Evolutionary conservation across 2,113 vertebrate species (phyloP), one percentile per base, ranked within the genome.

Genomic region (Psophia crepitans): DNA sequence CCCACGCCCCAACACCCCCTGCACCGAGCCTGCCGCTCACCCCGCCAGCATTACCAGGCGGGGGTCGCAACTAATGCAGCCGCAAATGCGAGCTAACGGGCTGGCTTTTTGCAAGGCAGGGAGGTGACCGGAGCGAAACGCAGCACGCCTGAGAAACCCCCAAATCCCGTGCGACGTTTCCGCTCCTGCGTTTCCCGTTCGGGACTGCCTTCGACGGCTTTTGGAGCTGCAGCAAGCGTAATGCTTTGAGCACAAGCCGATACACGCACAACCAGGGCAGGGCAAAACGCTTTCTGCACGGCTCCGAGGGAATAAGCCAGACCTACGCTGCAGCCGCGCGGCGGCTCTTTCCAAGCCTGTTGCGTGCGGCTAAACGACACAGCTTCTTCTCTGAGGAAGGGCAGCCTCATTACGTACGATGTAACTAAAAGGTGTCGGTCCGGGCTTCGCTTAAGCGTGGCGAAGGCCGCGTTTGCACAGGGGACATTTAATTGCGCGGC

Each of bases 221-320:
- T 26, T 3, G 56, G 66, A 66, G 69, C 43, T 6, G 53, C 90
- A 37, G 75, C 28, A 14, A 64, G 49, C 65, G 1, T 9, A 39
- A 39, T 0, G 3, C 30, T 84, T 18, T 3, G 14, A 14, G 43
- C 3, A 22, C 96, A 66, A 95, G 97, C 96, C 92, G 48, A 32
- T 27, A 97, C 97, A 90, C 39, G 96, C 96, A 82, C 8, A 6
- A 33, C 44, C 46, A 6, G 81, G 96, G 90, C 96, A 96, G 94
- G 96, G 95, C 94, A 75, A 81, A 83, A 74, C 10, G 41, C 58
- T 39, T 48, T n/a, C 91, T 49, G 30, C 74, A 63, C 5, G 64
- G 87, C 83, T 96, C 93, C 60, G 9, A 86, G 92, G 65, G 57
- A 91, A 39, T 41, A 41, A 44, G 89, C 75, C n/a, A 58, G 87